Evolutionary conservation across 2,113 vertebrate species (phyloP), one percentile per base, ranked within the genome.

Genomic region (Condylura cristata): DNA sequence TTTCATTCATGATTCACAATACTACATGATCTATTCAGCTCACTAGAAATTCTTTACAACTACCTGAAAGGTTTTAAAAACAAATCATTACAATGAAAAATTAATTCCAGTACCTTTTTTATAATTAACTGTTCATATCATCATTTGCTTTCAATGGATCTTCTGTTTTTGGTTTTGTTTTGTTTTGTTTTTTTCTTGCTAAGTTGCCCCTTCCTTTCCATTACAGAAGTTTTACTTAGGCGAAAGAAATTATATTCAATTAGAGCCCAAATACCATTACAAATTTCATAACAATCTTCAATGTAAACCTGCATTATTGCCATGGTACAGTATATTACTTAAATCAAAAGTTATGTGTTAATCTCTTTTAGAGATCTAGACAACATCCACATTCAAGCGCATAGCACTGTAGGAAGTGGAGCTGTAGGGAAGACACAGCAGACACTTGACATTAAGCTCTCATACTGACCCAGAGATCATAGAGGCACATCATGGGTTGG

Each of bases 1-100:
- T 96, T 96, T n/a, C 34, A 71, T 39, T 90, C 41, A 16, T 74
- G 28, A 93, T 44, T 96, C 28, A 87, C 9, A 91, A 63, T 12
- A 18, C 16, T 16, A 53, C 26, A 72, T 48, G 74, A 13, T 4
- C 9, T 32, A 82, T 46, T 74, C 11, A 65, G 46, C 37, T 70
- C 92, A 85, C 68, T 17, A 81, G 26, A 79, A 32, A 93, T 74
- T 9, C 7, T 5, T 86, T 37, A 85, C 86, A 90, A 88, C 84
- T 89, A 66, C 34, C 48, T 20, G 72, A 11, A 2, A 71, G 8
- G 3, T 70, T 87, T 92, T 76, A 63, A 94, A 93, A 75, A 17
- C 9, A 70, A 95, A 46, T 89, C n/a, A 37, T 86, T 4, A 44
- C 8, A 86, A 78, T 60, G 51, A 20, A 65, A 90, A 90, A 32